Evolutionary conservation across 2,113 vertebrate genomes (phyloP), one percentile per base, ranked within the genome.

Genomic region (Megaceryle maxima): DNA sequence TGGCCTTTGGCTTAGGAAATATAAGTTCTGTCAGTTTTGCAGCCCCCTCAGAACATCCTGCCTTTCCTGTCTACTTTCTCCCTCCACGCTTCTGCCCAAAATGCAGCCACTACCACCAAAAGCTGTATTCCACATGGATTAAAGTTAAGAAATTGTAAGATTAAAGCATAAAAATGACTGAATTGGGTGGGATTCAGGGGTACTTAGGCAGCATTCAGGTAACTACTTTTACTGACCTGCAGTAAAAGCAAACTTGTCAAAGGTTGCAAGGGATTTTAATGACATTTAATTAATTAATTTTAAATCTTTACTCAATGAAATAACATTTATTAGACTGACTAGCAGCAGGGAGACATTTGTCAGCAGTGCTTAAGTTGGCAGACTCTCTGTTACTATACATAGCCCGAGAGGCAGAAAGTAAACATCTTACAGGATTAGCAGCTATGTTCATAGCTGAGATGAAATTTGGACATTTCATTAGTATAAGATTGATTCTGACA

Each of bases 381-480:
- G 96, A 90, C 88, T 94, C 64, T 60, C 57, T 87, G 92, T 95
- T 97, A 94, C 95, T 97, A 95, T 97, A 93, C 90, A 97, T 96
- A 96, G 93, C 92, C 83, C 87, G 84, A 75, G 63, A 94, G 67
- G 93, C 77, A 91, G 94, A 96, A 94, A 91, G 94, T 96, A 96
- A 96, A 95, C 94, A 96, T 90, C 88, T 96, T 93, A 94, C 46
- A 92, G 94, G 94, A 95, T 97, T 95, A 95, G 95, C 85, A 92
- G 95, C 84, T 94, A 74, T 94, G 94, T 84, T 96, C 90, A 84
- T 83, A 90, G 94, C 92, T 86, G 90, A 97, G 95, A 97, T 96
- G 90, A 95, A 96, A 97, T 95, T 94, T 96, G 97, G 94, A 95
- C 89, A 95, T 95, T 97, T 97, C 94, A 95, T 96, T 96, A 97